Base-by-base conservation (phyloP, 2,113 vertebrate genomes). In the Entelurus aequoreus region DNA sequence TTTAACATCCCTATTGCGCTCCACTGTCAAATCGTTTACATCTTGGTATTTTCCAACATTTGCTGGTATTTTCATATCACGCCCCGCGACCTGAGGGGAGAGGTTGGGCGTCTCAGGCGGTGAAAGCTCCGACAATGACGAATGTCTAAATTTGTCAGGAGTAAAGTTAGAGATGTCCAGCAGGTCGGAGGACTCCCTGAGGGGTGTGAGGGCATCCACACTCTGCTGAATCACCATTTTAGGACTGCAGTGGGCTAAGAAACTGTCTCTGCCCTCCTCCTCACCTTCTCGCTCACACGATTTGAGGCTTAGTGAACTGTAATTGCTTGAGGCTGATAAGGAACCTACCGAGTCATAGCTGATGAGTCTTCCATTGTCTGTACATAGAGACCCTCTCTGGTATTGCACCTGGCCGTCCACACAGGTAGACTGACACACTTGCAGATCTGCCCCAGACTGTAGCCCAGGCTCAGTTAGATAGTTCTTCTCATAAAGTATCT, bases 81-180 rank as follows among this genome's bases (percentile, higher is more conserved):
- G 91, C 60, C 92, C 93, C 63, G 91, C 87, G 80, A 96, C 94
- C 87, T 97, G 95, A 0, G 95, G 97, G 63, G 97, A 99, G 82
- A 99, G 92, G 85, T 92, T 98, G 44, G 97, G 97, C 60, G 97
- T 99, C 82, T 97, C 94, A 0, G 97, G 96, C 69, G 97, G 96
- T 60, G 96, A 99, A 77, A 98, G 93, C 83, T 98, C 96, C 5
- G 95, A 97, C 80, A 98, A 90, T 16, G 96, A 97, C 2, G 94
- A 94, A 87, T 98, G 95, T 82, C 96, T 93, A 87, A 99, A 99
- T 85, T 97, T 97, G 89, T 99, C 97, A 38, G 97, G 97, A 56
- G 97, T 99, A 83, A 99, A 99, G 91, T 99, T 99, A 61, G 97
- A 99, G 84, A 99, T 99, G 84, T 99, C 97, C 79, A 99, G 91